Percentiles rank a stretch among this genome's conserved stretches.
Conservation (phyloP, 2,113 vertebrate genomes). For the Tricholaema leucomelas region DNA sequence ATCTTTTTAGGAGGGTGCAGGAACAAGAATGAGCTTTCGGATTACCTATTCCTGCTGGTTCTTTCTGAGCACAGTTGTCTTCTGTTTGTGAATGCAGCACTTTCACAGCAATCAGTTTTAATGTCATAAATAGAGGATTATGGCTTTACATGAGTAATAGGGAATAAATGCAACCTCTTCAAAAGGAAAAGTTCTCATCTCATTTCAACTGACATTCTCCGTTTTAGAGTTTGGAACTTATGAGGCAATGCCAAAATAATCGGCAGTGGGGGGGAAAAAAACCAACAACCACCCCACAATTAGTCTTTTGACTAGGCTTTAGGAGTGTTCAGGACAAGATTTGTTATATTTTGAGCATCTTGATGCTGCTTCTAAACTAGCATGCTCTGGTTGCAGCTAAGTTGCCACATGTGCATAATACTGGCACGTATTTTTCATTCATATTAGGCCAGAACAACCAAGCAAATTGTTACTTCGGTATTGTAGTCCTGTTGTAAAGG, state of each 20-base stretch:
- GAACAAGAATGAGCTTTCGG: background rate
- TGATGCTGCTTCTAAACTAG: background rate
- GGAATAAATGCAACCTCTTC: background rate
- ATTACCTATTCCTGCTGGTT: background rate
- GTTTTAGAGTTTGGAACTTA: background rate
- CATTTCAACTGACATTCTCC: background rate
- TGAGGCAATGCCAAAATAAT: background rate
- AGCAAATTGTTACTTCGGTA: background rate
- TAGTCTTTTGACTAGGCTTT: background rate
- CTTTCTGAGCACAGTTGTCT: background rate
- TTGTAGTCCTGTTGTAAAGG: background rate
- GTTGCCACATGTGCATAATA: background rate
- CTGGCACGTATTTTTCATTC: background rate
- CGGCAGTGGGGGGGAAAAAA: background rate
- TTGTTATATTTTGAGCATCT: background rate
- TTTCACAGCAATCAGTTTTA: background rate
- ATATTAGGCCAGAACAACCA: background rate
- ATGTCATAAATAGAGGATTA: background rate
- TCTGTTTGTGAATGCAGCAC: background rate
- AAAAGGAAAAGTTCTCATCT: slow-evolving; percentile 1
- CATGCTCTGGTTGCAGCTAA: background rate
- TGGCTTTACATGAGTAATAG: slow-evolving; percentile 31
- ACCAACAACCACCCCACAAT: background rate
- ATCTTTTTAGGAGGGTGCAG: background rate
- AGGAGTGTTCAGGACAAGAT: background rate